phyloP scores from a whole-genome alignment of 23 tunicate species.

The Trididemnum clinides region DNA sequence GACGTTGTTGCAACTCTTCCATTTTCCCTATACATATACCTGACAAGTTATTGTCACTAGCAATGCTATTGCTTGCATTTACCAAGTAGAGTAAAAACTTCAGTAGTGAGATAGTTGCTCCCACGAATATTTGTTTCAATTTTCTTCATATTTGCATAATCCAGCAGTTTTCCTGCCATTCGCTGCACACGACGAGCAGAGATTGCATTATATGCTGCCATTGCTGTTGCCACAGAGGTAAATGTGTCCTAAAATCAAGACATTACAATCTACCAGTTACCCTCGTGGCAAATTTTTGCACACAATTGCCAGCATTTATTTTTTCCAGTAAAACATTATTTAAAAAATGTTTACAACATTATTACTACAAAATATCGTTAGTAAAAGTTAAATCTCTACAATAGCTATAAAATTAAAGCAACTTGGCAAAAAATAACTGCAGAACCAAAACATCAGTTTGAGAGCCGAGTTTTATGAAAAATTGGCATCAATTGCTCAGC shows the following conservation, averaged over 20 bases:
- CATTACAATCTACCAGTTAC: no score
- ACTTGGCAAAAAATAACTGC: no score
- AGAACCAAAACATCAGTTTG: no score
- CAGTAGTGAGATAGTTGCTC: conserved; percentile 84
- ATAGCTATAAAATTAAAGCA: no score
- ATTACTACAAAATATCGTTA: no score
- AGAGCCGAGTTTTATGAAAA: no score
- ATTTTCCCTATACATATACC: conserved; percentile 56
- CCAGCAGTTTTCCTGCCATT: conserved; percentile 69
- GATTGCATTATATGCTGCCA: conserved; percentile 76
- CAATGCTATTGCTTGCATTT: neutral
- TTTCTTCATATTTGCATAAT: conserved; percentile 83
- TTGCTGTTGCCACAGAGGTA: conserved; percentile 68
- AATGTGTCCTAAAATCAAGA: conserved; percentile 63
- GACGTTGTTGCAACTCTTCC: conserved; percentile 75
- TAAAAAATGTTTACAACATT: no score
- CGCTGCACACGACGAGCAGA: conserved; percentile 62
- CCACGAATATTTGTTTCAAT: conserved; percentile 79
- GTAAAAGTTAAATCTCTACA: no score
- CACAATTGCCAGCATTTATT: no score
- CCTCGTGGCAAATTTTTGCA: no score
- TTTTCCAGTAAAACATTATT: no score
- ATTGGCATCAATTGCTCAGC: no score
- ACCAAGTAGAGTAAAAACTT: conserved; percentile 78
- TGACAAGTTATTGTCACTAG: neutral